Evolutionary conservation across 2,888 invertebrate species (phyloP).

Genomic region (Tribolium freemani): DNA sequence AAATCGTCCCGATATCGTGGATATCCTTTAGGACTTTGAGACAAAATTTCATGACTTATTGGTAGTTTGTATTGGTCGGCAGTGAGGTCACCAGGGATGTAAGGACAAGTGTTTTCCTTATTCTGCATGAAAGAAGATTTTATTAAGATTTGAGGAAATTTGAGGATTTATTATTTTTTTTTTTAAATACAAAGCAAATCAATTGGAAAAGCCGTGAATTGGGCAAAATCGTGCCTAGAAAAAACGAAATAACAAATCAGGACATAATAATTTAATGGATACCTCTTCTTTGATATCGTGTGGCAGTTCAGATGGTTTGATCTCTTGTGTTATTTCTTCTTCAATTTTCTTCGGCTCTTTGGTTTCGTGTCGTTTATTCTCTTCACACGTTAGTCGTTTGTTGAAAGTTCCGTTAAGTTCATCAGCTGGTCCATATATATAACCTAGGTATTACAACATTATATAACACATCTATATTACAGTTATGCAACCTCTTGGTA

Average conservation of each 20-base stretch:
- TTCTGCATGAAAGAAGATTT: constrained; percentile 26
- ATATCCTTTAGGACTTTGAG: constrained; percentile 55
- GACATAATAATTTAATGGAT: neutral
- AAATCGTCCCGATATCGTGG: constrained; percentile 61
- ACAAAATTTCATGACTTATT: constrained; percentile 67
- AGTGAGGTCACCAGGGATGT: constrained; percentile 73
- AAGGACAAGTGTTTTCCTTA: constrained; percentile 58
- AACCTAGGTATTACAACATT: no score
- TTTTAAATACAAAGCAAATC: constrained; percentile 11
- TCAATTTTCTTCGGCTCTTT: constrained; percentile 46
- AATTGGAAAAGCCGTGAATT: constrained; percentile 51
- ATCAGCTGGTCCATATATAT: constrained; percentile 68
- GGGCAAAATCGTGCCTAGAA: constrained; percentile 55
- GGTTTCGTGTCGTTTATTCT: constrained; percentile 45
- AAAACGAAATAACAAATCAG: constrained; percentile 33
- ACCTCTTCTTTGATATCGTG: constrained; percentile 34
- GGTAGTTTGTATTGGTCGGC: constrained; percentile 70
- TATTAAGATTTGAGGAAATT: neutral
- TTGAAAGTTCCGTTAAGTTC: constrained; percentile 69
- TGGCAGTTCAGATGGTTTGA: constrained; percentile 4
- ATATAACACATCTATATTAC: no score
- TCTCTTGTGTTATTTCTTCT: neutral
- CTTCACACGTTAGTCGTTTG: constrained; percentile 9
- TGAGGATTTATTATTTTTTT: neutral
- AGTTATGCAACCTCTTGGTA: no score